Evolutionary conservation across 2,797 vertebrate species (phyloP).

Genomic region (Gadopsis bispinosus): DNA sequence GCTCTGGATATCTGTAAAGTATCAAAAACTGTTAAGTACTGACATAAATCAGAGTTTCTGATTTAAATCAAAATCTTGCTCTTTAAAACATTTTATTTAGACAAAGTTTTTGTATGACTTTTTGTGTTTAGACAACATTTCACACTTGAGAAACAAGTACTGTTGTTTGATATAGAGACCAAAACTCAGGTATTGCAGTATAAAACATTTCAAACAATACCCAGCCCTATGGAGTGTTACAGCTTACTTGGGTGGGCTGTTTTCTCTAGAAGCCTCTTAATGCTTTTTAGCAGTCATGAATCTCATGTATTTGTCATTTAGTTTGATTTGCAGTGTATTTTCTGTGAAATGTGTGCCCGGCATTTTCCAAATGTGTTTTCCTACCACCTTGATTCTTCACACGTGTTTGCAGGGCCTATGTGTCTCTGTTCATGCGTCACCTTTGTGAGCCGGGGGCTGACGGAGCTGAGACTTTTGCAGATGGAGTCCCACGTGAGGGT

Average conservation of each 20-base stretch:
- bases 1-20: background rate
- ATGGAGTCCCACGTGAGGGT: constrained; percentile 96
- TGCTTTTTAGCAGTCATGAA: background rate
- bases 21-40: background rate
- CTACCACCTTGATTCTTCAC: background rate
- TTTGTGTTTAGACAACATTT: background rate
- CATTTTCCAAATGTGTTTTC: constrained; percentile 12
- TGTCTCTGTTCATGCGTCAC: constrained; percentile 98
- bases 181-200: background rate
- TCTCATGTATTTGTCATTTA: background rate
- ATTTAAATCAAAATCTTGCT: background rate
- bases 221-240: background rate
- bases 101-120: background rate
- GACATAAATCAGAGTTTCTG: background rate
- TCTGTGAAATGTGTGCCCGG: background rate
- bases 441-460: constrained; percentile 98
- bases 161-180: background rate
- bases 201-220: background rate
- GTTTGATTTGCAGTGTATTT: background rate
- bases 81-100: background rate
- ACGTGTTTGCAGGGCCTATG: constrained; percentile 89
- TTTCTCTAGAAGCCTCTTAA: background rate
- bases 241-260: background rate
- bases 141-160: background rate
- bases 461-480: constrained; percentile 98